Percentiles rank a stretch among this genome's conserved stretches.
Conservation (phyloP, 2,797 vertebrate genomes). For the Channallabes apus region DNA sequence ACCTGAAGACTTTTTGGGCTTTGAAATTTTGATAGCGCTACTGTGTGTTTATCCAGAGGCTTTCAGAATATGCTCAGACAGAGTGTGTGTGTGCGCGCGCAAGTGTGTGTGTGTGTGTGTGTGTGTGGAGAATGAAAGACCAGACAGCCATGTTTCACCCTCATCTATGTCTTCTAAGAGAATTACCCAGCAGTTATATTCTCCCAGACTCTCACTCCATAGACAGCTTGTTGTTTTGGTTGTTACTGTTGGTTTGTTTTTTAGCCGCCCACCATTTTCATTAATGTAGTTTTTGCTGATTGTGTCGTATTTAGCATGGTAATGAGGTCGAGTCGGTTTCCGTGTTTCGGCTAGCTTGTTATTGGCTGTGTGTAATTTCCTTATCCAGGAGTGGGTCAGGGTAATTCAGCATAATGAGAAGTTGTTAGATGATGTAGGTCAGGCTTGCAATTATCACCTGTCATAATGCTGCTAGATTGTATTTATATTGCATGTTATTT, state of each 20-base stretch:
- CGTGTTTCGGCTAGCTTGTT: background rate
- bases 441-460: constrained; percentile 3
- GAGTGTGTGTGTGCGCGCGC: constrained; percentile 18
- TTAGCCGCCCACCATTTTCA: background rate
- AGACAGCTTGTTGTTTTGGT: constrained; percentile 2
- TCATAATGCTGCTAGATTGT: background rate
- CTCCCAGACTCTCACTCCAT: background rate
- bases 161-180: constrained; percentile 32
- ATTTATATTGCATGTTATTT: constrained; percentile 7
- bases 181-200: constrained; percentile 30
- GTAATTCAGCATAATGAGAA: constrained; percentile 23
- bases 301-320: constrained; percentile 2
- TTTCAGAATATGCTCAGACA: constrained; percentile 25
- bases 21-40: constrained; percentile 21
- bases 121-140: constrained; percentile 30
- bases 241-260: background rate
- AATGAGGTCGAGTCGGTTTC: constrained; percentile 11
- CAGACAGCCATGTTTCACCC: constrained; percentile 39
- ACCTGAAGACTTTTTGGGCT: background rate
- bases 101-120: constrained; percentile 2
- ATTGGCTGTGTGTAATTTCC: constrained; percentile 3
- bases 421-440: background rate
- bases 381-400: background rate
- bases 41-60: constrained; percentile 19
- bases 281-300: background rate